Base-by-base conservation (phyloP, 2,113 vertebrate species). In the Hoplias malabaricus region DNA sequence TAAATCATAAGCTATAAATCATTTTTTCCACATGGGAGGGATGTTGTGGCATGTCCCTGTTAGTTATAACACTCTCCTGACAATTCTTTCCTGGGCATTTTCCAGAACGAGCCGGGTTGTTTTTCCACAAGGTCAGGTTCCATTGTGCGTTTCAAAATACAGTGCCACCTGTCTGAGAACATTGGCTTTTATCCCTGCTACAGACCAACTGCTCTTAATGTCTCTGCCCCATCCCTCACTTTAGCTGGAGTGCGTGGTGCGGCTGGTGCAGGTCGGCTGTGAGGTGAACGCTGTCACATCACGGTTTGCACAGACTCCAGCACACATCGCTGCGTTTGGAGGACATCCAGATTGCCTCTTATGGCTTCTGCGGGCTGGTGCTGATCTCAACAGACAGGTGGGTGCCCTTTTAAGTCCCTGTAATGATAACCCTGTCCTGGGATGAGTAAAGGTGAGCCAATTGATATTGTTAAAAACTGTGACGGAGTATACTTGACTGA, bases 331-430 rank as follows among this genome's bases (percentile, higher is more conserved):
- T 3, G 96, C 97, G 2, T 96, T 98, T 8, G 97, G 97, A 86
- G 97, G 97, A 67, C 96, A 98, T 83, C 94, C 96, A 61, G 93
- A 94, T 72, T 98, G 97, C 80, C 91, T 98, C 74, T 81, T 94
- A 82, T 99, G 97, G 97, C 88, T 99, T 84, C 94, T 95, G 67
- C 94, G 95, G 89, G 95, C 93, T 1, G 97, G 97, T 62, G 97
- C 97, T 67, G 94, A 96, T 85, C 88, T 97, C 91, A 96, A 98
- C 92, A 92, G 92, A 80, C 96, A 96, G 95, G 97, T 98, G 89
- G 46, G 86, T 23, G n/a, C 76, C 80, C 7, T 29, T 13, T 3
- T 4, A 31, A 33, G 14, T n/a, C 29, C 16, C 29, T 33, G 9
- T 3, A 19, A 4, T 53, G 7, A 53, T 62, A 25, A 12, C 8